Conservation (phyloP, 2,888 invertebrate genomes). For the Andrena minutula region DNA sequence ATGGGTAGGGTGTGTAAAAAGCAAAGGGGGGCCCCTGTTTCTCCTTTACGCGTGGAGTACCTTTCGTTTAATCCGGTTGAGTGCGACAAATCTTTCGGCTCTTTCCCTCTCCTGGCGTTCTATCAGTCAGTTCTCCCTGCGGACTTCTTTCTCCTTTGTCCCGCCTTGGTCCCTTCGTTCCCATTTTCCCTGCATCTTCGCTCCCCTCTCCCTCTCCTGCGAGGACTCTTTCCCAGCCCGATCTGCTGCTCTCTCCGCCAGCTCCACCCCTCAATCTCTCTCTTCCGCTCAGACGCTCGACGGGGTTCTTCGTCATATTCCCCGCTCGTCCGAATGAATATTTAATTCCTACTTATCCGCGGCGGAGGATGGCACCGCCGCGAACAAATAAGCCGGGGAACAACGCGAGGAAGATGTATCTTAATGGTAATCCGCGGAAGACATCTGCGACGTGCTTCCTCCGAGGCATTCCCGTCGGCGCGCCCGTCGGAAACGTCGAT, state of each 20-base stretch:
- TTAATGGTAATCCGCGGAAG: conserved; percentile 76
- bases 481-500: background rate
- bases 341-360: conserved; percentile 77
- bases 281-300: background rate
- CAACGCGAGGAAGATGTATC: conserved; percentile 70
- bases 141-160: conserved; percentile 19
- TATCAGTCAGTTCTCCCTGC: conserved; percentile 1
- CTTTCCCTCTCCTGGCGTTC: conserved; percentile 26
- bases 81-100: conserved; percentile 67
- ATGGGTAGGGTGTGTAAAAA: conserved; percentile 24
- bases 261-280: conserved; percentile 2
- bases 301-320: conserved; percentile 1
- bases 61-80: conserved; percentile 70
- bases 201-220: background rate
- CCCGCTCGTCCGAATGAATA: conserved; percentile 74
- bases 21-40: conserved; percentile 15
- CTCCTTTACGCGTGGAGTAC: conserved; percentile 42
- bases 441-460: conserved; percentile 67
- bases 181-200: background rate
- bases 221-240: background rate
- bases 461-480: background rate
- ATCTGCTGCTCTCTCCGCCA: background rate
- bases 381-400: conserved; percentile 76
- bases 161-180: background rate
- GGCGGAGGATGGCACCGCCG: conserved; percentile 73